phyloP scores from a whole-genome alignment of 2,888 invertebrate genomes.

The Harpalus rufipes region DNA sequence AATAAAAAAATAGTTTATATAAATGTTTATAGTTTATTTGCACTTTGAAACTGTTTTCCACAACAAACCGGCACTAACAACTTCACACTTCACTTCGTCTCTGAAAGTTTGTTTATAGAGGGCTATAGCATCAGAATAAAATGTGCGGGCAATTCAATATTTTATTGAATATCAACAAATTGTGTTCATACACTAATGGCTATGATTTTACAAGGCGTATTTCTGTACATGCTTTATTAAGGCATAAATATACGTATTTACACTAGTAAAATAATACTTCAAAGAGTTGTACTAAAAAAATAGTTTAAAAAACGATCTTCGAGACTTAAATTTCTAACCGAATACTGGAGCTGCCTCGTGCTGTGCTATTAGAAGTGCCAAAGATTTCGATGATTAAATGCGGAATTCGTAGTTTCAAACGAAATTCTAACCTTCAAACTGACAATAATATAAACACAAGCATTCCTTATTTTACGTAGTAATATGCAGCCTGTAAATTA shows the following conservation, averaged over 20 bases:
- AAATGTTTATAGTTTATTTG: no score
- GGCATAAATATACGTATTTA: conserved; percentile 63
- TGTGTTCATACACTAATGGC: conserved; percentile 52
- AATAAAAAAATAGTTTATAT: no score
- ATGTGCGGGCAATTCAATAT: not conserved
- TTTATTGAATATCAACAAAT: conserved; percentile 21
- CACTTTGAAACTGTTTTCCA: no score
- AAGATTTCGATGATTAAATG: no score
- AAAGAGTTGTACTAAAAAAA: conserved; percentile 57
- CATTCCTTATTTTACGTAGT: no score
- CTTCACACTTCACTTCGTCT: no score
- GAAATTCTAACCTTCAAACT: no score
- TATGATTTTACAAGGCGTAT: conserved; percentile 59
- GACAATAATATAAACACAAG: no score
- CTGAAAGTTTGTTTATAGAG: conserved; percentile 12
- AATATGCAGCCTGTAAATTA: no score
- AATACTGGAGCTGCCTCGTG: conserved; percentile 28
- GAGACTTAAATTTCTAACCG: conserved; percentile 5
- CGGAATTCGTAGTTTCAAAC: no score
- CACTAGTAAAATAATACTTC: conserved; percentile 57
- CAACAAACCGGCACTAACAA: no score
- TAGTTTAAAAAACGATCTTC: conserved; percentile 7
- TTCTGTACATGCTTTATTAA: conserved; percentile 64
- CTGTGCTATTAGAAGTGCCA: not conserved
- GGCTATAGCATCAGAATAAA: conserved; percentile 23